phyloP scores from a whole-genome alignment of 2,888 invertebrate genomes.

The Dicyrtoma fusca region DNA sequence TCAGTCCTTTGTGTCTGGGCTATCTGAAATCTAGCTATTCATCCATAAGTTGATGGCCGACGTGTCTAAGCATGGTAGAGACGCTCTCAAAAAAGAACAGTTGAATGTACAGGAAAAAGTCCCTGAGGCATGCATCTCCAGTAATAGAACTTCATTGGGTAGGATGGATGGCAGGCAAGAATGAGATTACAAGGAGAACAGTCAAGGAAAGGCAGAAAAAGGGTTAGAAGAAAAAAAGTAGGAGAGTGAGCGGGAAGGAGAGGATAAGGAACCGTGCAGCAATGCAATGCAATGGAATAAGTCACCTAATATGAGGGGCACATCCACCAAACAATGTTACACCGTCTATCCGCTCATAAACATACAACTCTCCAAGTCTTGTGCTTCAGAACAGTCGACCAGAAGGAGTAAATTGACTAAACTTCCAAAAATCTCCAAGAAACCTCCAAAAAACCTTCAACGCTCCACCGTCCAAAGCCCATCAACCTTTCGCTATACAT shows the following conservation, averaged over 20 bases:
- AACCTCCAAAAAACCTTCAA: not conserved
- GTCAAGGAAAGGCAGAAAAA: not conserved
- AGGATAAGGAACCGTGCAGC: not conserved
- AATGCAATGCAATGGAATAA: conserved; percentile 16
- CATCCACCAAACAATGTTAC: conserved; percentile 6
- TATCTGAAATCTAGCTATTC: conserved; percentile 35
- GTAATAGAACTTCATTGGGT: conserved; percentile 27
- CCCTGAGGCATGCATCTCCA: conserved; percentile 32
- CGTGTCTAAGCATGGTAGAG: conserved; percentile 20
- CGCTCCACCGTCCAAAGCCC: not conserved
- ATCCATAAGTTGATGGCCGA: conserved; percentile 36
- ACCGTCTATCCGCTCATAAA: conserved; percentile 7
- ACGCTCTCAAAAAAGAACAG: conserved; percentile 9
- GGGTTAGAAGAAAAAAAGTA: not conserved
- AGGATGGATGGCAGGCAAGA: not conserved
- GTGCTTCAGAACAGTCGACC: conserved; percentile 13
- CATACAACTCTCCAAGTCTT: not conserved
- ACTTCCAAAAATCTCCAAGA: not conserved
- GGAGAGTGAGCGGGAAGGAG: too few relatives aligned
- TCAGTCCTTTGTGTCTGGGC: conserved; percentile 24
- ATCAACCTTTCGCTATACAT: not conserved
- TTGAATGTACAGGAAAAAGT: conserved; percentile 23
- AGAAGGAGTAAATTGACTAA: conserved; percentile 31
- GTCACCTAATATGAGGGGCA: conserved; percentile 5
- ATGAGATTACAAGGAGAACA: conserved; percentile 14